Evolutionary conservation across 2,888 invertebrate species (phyloP).

Genomic region (Tenthredo scrophulariae): DNA sequence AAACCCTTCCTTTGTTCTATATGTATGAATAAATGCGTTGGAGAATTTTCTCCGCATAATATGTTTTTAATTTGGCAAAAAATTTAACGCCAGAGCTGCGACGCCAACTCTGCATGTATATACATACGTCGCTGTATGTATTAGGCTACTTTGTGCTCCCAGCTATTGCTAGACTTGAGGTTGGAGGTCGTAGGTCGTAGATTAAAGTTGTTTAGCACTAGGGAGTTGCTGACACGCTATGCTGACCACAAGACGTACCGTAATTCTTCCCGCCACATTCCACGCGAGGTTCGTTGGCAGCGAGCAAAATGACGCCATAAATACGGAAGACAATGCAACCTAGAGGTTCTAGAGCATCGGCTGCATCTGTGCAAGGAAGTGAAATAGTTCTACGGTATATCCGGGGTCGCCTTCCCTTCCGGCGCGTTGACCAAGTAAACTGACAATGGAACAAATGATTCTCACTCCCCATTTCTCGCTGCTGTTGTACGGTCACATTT

Average conservation of each 20-base stretch:
- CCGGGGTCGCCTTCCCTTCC: conserved; percentile 6
- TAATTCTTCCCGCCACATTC: conserved; percentile 47
- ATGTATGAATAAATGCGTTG: neutral
- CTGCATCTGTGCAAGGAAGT: conserved; percentile 43
- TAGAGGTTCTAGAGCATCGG: conserved; percentile 29
- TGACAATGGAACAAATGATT: conserved; percentile 34
- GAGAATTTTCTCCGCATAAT: neutral
- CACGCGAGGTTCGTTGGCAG: conserved; percentile 41
- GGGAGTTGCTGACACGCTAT: conserved; percentile 36
- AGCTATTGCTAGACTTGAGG: conserved; percentile 29
- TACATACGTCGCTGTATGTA: neutral
- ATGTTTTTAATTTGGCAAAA: conserved; percentile 41
- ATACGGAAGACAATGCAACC: conserved; percentile 45
- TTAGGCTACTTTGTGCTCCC: neutral
- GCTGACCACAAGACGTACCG: conserved; percentile 45
- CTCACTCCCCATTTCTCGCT: conserved; percentile 2
- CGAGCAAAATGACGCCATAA: conserved; percentile 46
- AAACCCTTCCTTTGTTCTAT: conserved; percentile 5
- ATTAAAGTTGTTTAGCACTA: conserved; percentile 46
- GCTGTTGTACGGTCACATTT: neutral
- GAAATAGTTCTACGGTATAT: conserved; percentile 35
- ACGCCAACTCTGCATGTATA: neutral
- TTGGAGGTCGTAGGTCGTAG: conserved; percentile 40
- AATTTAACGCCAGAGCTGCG: neutral
- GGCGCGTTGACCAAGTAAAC: conserved; percentile 33